Evolutionary conservation across 2,888 invertebrate genomes (phyloP), one percentile per base, ranked within the genome.

Genomic region (Elysia crispata): DNA sequence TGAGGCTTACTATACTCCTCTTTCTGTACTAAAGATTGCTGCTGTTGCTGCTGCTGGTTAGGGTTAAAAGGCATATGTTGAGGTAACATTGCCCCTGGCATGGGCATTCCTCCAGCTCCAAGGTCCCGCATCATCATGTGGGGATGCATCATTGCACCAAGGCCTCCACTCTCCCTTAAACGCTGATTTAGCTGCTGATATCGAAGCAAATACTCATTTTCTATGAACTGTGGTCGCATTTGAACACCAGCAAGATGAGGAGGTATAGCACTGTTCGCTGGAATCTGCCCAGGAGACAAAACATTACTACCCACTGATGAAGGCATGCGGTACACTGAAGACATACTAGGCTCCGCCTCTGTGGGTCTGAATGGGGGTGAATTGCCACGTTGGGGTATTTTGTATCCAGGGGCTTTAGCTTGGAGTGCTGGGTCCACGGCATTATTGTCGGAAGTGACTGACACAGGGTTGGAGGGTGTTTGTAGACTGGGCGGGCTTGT

Each of bases 341-440:
- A 83, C 66, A 85, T 77, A 28, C 62, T 74, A 18, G 83, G 57
- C 30, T 84, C 85, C 33, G 74, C 54, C 25, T 85, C 74, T 60
- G 74, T 74, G n/a, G 77, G 41, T 18, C 81, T 70, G 50, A 80
- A 83, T 25, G 82, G 83, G 28, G 85, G 83, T 23, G 86, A 83
- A 20, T 83, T 80, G 30, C 84, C 83, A 49, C 81, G 77, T 18
- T 76, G 85, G n/a, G 84, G 81, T 25, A 86, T 87, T 77, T 91
- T 90, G 82, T 89, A 92, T 23, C 92, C 92, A 25, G 92, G 92
- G 41, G 92, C 92, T 84, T 92, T 92, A n/a, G 91, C 90, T 80
- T 91, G 90, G 25, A 91, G 84, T 8, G 85, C 85, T n/a, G 90
- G 86, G 76, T 91, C 91, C n/a, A 84, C 73, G n/a, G 80, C 74